Evolutionary conservation across 2,888 invertebrate species (phyloP).

Genomic region (Entomobrya multifasciata): DNA sequence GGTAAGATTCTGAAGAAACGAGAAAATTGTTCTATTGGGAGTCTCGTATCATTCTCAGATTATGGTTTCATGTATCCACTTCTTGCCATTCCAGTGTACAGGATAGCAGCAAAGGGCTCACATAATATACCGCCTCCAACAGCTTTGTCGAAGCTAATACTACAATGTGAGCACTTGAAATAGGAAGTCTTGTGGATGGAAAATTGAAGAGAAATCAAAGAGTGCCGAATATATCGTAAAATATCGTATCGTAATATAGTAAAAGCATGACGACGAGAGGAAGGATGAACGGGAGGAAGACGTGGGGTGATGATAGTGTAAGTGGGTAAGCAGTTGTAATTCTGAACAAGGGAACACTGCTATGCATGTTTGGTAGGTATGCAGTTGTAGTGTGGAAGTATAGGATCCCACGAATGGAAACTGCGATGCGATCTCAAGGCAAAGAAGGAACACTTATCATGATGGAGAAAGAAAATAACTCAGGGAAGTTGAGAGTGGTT

Average conservation of each 20-base stretch:
- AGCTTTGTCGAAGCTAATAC: background rate
- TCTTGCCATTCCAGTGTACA: background rate
- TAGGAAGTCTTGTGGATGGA: slow-evolving; percentile 20
- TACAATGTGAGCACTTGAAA: slow-evolving; percentile 11
- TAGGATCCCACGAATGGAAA: background rate
- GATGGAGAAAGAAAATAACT: slow-evolving; percentile 29
- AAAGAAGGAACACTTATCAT: slow-evolving; percentile 9
- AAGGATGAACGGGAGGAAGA: slow-evolving; percentile 42
- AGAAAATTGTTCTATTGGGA: slow-evolving; percentile 67
- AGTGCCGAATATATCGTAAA: slow-evolving; percentile 50
- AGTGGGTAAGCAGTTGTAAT: slow-evolving; percentile 11
- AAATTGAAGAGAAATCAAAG: slow-evolving; percentile 61
- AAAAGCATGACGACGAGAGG: background rate
- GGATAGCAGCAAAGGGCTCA: background rate
- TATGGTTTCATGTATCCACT: slow-evolving; percentile 11
- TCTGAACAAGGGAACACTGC: background rate
- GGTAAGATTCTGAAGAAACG: slow-evolving; percentile 40
- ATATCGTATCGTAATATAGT: background rate
- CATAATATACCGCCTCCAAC: background rate
- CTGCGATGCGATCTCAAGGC: slow-evolving; percentile 8
- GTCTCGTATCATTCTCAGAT: slow-evolving; percentile 62
- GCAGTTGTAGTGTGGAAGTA: too few species aligned
- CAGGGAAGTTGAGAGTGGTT: too few species aligned
- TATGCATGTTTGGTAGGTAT: background rate
- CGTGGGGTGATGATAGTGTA: slow-evolving; percentile 23